phyloP scores from a whole-genome alignment of 1,140 invertebrate species.

The Portunus trituberculatus region DNA sequence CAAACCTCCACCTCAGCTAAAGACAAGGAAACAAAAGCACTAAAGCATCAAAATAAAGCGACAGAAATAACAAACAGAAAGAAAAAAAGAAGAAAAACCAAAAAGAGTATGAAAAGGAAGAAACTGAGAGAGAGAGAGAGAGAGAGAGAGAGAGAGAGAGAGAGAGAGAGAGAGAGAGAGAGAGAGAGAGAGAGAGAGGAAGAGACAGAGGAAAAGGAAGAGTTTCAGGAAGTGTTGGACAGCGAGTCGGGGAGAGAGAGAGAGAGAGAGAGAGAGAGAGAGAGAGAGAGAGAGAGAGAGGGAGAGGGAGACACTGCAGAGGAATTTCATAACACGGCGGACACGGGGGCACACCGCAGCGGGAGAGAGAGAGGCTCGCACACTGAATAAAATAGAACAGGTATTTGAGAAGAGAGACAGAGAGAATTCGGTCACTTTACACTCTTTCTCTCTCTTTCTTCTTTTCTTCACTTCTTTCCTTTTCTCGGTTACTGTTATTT shows the following conservation, averaged over 20 bases:
- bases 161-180: slow-evolving; percentile 13
- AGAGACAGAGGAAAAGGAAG: neutral
- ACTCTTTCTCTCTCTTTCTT: neutral
- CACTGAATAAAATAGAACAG: neutral
- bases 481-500: too few species aligned
- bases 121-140: neutral
- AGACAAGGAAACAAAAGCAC: too few species aligned
- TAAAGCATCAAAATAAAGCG: too few species aligned
- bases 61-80: neutral
- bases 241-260: neutral
- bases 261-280: slow-evolving; percentile 25
- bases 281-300: slow-evolving; percentile 24
- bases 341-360: neutral
- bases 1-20: too few species aligned
- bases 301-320: neutral
- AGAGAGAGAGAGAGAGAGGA: slow-evolving; percentile 38
- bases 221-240: slow-evolving; percentile 4
- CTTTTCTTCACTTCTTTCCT: too few species aligned
- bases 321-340: neutral
- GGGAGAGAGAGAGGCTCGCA: neutral
- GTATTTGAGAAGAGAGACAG: neutral
- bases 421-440: neutral
- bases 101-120: too few species aligned
- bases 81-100: too few species aligned
- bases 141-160: neutral